phyloP scores from a whole-genome alignment of 2,797 vertebrate genomes.

The Sebastes ruberrimus region DNA sequence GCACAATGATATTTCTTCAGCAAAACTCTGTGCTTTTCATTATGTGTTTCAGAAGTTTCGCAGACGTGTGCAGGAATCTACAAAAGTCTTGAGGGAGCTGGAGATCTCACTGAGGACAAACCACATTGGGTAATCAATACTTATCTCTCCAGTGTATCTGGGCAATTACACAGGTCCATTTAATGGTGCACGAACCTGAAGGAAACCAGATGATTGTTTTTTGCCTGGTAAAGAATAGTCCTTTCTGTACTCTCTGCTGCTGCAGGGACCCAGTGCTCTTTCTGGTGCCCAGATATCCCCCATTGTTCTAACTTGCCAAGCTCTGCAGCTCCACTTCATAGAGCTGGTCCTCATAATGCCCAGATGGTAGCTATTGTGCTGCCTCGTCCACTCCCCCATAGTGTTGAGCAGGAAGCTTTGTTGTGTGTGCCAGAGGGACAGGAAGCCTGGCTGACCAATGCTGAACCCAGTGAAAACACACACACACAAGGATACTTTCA shows the following conservation, averaged over 20 bases:
- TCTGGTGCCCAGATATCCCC: conserved; percentile 66
- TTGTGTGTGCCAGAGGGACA: conserved; percentile 79
- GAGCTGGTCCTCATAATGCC: conserved; percentile 74
- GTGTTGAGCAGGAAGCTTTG: conserved; percentile 81
- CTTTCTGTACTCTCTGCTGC: conserved; percentile 64
- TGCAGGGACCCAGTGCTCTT: conserved; percentile 56
- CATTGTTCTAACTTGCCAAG: conserved; percentile 74
- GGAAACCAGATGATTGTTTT: conserved; percentile 53
- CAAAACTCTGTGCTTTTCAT: conserved; percentile 17
- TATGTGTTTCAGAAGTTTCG: conserved; percentile 90
- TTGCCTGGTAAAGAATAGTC: conserved; percentile 58
- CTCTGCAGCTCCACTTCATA: conserved; percentile 68
- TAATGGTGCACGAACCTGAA: conserved; percentile 12
- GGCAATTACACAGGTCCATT: conserved; percentile 16
- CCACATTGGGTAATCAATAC: conserved; percentile 91
- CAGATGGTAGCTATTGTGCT: conserved; percentile 87
- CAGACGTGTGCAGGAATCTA: conserved; percentile 95
- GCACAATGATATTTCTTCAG: conserved; percentile 8
- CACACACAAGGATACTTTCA: conserved; percentile 44
- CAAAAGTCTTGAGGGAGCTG: conserved; percentile 94
- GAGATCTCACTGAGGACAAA: conserved; percentile 97
- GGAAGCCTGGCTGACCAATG: conserved; percentile 75
- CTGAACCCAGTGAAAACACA: conserved; percentile 64
- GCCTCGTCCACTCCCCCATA: conserved; percentile 68
- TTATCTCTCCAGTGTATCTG: conserved; percentile 23